Evolutionary conservation across 1,140 invertebrate species (phyloP).

Genomic region (Arion vulgaris): DNA sequence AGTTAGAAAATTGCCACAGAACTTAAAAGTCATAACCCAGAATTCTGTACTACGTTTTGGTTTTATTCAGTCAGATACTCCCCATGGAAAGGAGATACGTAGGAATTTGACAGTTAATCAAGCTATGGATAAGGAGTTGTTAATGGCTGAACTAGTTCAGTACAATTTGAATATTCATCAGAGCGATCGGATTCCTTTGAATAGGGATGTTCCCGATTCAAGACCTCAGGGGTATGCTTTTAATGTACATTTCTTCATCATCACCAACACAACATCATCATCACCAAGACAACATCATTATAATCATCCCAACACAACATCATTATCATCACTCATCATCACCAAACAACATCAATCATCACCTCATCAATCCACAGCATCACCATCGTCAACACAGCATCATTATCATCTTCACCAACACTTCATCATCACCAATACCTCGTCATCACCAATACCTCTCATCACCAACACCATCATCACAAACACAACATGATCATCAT

Average conservation of each 20-base stretch:
- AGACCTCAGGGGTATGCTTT: slow-evolving; percentile 33
- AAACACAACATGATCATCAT: too few relatives aligned
- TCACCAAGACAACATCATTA: too few relatives aligned
- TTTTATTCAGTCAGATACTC: background rate
- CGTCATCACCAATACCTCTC: too few relatives aligned
- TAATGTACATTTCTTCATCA: background rate
- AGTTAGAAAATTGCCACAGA: background rate
- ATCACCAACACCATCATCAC: too few relatives aligned
- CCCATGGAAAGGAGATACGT: background rate
- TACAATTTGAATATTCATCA: slow-evolving; percentile 27
- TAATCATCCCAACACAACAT: too few relatives aligned
- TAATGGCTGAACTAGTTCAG: slow-evolving; percentile 7
- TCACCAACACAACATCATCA: too few relatives aligned
- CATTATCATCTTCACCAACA: too few relatives aligned
- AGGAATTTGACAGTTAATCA: background rate
- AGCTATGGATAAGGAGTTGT: background rate
- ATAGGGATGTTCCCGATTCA: slow-evolving; percentile 39
- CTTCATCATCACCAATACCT: too few relatives aligned
- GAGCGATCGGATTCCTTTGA: slow-evolving; percentile 38
- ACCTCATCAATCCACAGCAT: too few relatives aligned
- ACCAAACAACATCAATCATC: too few relatives aligned
- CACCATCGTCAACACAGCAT: too few relatives aligned
- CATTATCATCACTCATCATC: too few relatives aligned
- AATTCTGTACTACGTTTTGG: background rate
- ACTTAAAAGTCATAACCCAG: background rate